phyloP scores from a whole-genome alignment of 2,888 invertebrate species.

The Cecidostiba fungosa region DNA sequence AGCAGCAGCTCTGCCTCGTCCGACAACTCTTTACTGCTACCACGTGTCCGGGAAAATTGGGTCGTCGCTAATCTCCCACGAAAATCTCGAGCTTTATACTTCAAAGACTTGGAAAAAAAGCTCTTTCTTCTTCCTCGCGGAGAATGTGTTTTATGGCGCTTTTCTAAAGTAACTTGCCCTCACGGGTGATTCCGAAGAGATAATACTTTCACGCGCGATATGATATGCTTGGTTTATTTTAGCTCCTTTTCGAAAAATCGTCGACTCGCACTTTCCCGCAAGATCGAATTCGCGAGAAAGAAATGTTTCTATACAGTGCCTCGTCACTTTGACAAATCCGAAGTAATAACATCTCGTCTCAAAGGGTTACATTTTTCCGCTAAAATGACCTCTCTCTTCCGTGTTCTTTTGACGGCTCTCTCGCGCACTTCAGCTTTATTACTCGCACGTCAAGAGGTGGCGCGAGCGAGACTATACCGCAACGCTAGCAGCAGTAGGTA shows the following conservation, averaged over 20 bases:
- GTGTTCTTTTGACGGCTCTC: conserved; percentile 49
- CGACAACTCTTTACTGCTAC: conserved; percentile 29
- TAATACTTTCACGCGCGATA: neutral
- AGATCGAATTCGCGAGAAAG: conserved; percentile 10
- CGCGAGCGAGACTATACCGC: neutral
- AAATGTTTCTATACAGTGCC: neutral
- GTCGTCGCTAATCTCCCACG: conserved; percentile 42
- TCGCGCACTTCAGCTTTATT: conserved; percentile 58
- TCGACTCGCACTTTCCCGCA: neutral
- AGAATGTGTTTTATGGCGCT: neutral
- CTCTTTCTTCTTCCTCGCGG: neutral
- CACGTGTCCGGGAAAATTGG: conserved; percentile 43
- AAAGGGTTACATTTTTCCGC: conserved; percentile 10
- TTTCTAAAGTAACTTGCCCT: neutral
- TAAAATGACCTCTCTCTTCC: conserved; percentile 8
- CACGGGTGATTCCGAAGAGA: neutral
- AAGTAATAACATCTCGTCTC: neutral
- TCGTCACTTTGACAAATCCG: neutral
- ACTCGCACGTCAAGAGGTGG: conserved; percentile 38
- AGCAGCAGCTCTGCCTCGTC: neutral
- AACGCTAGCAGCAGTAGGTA: neutral
- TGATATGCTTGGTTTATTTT: neutral
- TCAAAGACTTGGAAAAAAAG: conserved; percentile 24
- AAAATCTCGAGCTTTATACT: conserved; percentile 35
- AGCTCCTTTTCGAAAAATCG: neutral